Base-by-base conservation (phyloP, 2,888 invertebrate genomes). In the Helicoverpa assulta region DNA sequence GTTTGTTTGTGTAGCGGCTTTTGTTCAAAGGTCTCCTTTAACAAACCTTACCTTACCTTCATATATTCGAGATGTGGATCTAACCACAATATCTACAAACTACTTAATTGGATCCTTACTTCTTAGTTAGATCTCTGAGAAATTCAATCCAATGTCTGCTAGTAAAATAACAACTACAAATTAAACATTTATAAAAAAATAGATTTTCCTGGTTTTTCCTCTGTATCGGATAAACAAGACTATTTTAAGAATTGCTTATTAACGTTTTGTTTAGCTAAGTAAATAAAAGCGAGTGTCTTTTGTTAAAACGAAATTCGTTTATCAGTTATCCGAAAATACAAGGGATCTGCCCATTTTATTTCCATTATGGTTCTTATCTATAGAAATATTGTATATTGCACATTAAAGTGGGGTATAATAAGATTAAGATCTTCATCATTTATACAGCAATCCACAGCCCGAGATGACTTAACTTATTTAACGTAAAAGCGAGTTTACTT, bases 21-120 rank as follows among this genome's bases (percentile, higher is more conserved):
- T 76, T 76, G 64, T 76, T 43, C 65, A 57, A 37, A 70, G 52
- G 70, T 62, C 50, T 56, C 18, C 18, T 16, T 52, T 73, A 60
- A 52, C 55, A 56, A 47, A 59, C 47, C 19, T 18, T 47, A n/a
- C 21, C 26, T 50, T 54, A 40, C 10, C 40, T 56, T 74, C 12
- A 19, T 51, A 7, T 73, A 54, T 65, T 65, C 10, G 50, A 55
- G 50, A 65, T 21, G 12, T 21, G 59, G 59, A 61, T 70, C 18
- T 37, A 52, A 55, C 50, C 54, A 29, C n/a, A 43, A 54, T 6
- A 16, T 47, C 18, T 7, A 14, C 26, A 8, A n/a, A 50, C n/a
- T 16, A 16, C 47, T 47, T 47, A 47, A 47, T 47, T n/a, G 47
- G 47, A 47, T n/a, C 5, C 16, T 47, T n/a, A n/a, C 47, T 47